Conservation (phyloP, 2,888 invertebrate species). For the Ectobius pallidus region DNA sequence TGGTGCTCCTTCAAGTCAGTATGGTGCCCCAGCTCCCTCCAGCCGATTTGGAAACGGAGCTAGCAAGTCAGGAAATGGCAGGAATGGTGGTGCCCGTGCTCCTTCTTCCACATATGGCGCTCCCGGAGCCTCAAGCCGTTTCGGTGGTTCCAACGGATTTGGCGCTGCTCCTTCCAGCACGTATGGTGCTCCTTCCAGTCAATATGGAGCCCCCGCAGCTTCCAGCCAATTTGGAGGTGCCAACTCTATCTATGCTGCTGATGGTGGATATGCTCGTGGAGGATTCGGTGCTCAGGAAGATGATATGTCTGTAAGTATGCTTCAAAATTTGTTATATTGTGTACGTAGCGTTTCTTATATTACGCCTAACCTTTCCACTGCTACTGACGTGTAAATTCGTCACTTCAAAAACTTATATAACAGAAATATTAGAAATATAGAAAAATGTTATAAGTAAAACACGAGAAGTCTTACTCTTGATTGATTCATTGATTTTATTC, state of each 20-base stretch:
- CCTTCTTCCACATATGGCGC: slow-evolving; percentile 44
- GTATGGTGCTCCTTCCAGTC: slow-evolving; percentile 31
- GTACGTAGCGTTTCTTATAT: too few relatives aligned
- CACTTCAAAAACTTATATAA: too few relatives aligned
- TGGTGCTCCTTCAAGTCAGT: slow-evolving; percentile 45
- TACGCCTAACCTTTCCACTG: too few relatives aligned
- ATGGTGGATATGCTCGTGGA: slow-evolving; percentile 11
- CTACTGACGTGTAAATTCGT: too few relatives aligned
- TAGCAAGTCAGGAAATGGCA: neutral
- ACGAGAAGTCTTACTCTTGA: too few relatives aligned
- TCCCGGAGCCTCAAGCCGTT: neutral
- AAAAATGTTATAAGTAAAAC: too few relatives aligned
- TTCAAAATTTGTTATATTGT: too few relatives aligned
- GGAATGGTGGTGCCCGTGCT: slow-evolving; percentile 8
- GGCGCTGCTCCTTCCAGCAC: slow-evolving; percentile 1
- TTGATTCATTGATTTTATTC: too few relatives aligned
- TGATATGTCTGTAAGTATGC: slow-evolving; percentile 33
- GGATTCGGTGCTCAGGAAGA: slow-evolving; percentile 28
- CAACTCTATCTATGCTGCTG: neutral
- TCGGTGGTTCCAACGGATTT: slow-evolving; percentile 33
- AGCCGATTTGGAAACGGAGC: neutral
- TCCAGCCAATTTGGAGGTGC: slow-evolving; percentile 8
- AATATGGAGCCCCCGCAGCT: slow-evolving; percentile 40
- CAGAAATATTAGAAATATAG: too few relatives aligned
- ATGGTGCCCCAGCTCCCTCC: slow-evolving; percentile 45